Evolutionary conservation across 2,888 invertebrate species (phyloP), one percentile per base, ranked within the genome.

Genomic region (Agonopterix arenella): DNA sequence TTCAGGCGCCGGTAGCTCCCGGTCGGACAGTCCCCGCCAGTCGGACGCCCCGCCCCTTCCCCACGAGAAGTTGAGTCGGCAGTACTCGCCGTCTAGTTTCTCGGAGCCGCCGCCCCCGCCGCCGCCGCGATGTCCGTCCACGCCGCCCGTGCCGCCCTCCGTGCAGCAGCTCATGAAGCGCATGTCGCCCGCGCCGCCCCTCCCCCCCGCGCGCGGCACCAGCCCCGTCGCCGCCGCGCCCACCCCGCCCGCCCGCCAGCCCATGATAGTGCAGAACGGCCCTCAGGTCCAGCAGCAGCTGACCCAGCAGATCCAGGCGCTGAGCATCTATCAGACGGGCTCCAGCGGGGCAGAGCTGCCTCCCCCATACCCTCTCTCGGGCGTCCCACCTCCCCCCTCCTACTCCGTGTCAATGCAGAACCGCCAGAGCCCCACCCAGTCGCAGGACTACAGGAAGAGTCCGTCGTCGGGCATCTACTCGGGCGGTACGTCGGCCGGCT

Each of bases 401-500:
- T 97, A 96, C 76, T 93, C 95, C 11, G 94, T 94, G 2, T 95
- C 96, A 4, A 94, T 96, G 88, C 96, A 96, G 74, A 96, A 93
- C 73, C 91, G 96, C 10, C 96, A 96, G 73, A 96, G 95, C 66
- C 96, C 96, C 8, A 96, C 96, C 28, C 95, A 93, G 66, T 93
- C 93, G 49, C 93, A 93, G 63, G 96, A 96, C 68, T 94, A 94
- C 73, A 90, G 96, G 45, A 96, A 96, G 80, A 95, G 95, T 67
- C 96, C 96, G 0, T 95, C 95, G 16, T 96, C 96, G 13, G 96
- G 96, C 1, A 94, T 96, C 57, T 96, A 96, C 76, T 95, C 96
- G 38, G 96, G 95, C 38, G 93, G 93, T 38, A 93, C 95, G 8
- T 95, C 95, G 4, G 94, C 95, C 45, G 94, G 96, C 16, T 96